Evolutionary conservation across 1,140 invertebrate genomes (phyloP), one percentile per base, ranked within the genome.

Genomic region (Campodea augens): DNA sequence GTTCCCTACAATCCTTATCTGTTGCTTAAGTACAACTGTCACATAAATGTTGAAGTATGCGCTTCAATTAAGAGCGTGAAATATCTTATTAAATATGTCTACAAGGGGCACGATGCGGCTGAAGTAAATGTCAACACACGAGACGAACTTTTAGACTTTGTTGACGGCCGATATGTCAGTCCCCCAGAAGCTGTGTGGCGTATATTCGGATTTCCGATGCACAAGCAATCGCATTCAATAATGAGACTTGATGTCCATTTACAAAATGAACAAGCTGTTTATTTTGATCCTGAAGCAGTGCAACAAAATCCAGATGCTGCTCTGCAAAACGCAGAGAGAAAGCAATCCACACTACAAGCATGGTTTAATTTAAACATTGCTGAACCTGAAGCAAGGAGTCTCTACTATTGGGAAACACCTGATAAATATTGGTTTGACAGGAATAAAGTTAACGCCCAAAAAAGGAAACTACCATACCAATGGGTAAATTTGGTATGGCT

Each of bases 1-100:
- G 44, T 41, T 22, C 36, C 44, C 7, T 46, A 46, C 15, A 46
- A 46, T 1, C 37, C 44, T 15, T 40, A 13, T n/a, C 25, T 43
- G 13, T 27, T 24, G n/a, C 12, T 25, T 13, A 46, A 43, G 25
- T 46, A 18, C 19, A 27, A 46, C 10, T 13, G 21, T 1, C 41
- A 43, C 15, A 43, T 43, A 13, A 43, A 43, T 10, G 10, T 43
- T 15, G 41, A 43, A 43, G 15, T 32, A 7, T 7, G 7, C 27
- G 7, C 27, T 32, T 32, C 7, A 7, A 7, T 7, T 10, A 32
- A 15, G 27, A 15, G 7, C 15, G 27, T 32, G 15, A 32, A 32
- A 15, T 32, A 32, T 15, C 27, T 32, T 7, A 10, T 32, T 15
- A 32, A 32, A 32, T 32, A 32, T 15, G 15, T 32, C 27, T 10